Evolutionary conservation across 2,113 vertebrate genomes (phyloP).

Genomic region (Athene noctua): DNA sequence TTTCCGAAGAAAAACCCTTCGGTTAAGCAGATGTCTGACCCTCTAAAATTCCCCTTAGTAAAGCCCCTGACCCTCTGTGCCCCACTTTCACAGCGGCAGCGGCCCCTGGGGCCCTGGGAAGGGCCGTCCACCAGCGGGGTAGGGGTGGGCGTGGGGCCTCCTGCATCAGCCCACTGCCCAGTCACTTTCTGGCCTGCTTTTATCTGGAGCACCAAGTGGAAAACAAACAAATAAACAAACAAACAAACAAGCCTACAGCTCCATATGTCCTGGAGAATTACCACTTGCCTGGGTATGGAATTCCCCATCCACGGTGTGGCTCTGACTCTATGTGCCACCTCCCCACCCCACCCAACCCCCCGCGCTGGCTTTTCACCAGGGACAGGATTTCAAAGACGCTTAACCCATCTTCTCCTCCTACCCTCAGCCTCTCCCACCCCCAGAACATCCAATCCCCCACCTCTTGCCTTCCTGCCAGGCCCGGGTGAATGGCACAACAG

Average conservation of each 20-base stretch:
- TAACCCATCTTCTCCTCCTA: not conserved
- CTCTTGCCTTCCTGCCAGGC: not conserved
- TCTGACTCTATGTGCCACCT: not conserved
- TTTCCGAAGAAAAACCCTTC: not conserved
- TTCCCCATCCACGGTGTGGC: rapidly evolving
- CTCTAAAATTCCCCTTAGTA: not conserved
- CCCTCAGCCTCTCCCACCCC: rapidly evolving
- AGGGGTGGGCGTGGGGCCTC: rapidly evolving
- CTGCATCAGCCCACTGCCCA: not conserved
- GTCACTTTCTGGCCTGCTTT: not conserved
- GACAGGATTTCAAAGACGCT: not conserved
- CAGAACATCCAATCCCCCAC: not conserved
- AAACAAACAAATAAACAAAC: no score
- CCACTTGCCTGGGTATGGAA: not conserved
- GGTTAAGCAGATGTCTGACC: not conserved
- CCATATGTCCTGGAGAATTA: rapidly evolving
- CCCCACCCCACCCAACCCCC: no score
- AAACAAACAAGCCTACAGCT: not conserved
- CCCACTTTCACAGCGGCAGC: rapidly evolving
- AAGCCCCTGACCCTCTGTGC: not conserved
- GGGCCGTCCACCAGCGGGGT: not conserved
- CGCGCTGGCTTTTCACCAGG: rapidly evolving
- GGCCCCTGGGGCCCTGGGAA: not conserved
- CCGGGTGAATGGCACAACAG: not conserved
- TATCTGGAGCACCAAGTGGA: rapidly evolving